Base-by-base conservation (phyloP, 1,140 invertebrate species). In the Pomacea maculata region DNA sequence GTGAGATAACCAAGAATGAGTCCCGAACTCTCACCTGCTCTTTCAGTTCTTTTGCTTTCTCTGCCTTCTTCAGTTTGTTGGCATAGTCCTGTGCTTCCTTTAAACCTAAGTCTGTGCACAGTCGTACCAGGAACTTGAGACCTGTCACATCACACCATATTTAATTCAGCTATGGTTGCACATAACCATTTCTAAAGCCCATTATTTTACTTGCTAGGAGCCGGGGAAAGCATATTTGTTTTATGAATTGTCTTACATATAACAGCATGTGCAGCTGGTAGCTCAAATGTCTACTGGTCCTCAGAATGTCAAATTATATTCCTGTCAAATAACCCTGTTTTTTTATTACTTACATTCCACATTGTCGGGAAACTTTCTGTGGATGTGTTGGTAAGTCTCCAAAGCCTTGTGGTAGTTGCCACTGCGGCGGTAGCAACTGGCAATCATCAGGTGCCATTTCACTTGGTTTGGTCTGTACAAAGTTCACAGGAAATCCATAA, bases 351-450 rank as follows among this genome's bases (percentile, higher is more conserved):
- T 90, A 94, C 96, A 97, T 87, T 96, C 96, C 6, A 95, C 93
- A 91, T 97, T 97, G 52, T 97, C 95, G 0, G 96, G 96, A 90
- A 97, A 97, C 82, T 93, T 93, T 70, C 92, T 92, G 86, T 96
- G 94, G 80, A 96, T 95, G 82, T 88, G 94, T 91, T 96, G 95
- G 89, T 97, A 97, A 54, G 95, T 94, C 70, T 94, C 93, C 17
- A 97, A 89, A 76, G 97, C 96, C 88, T 95, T 94, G 87, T 95
- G 95, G 89, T 96, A 96, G 91, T 95, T 96, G 29, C 96, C 96
- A 82, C 94, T 95, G 85, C 95, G 93, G 79, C 96, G 92, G 85
- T 96, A 94, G 91, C 96, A 97, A 61, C 95, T 95, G 34, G 96
- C 97, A 55, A 97, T 95, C 89, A 96, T 94, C 83, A 97, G 92